A percentile compares a stretch with the other conserved stretches of the same genome.
These are phyloP conservation scores for Kuschelorhynchus macadamiae DNA, from an alignment of 2,888 invertebrate species.

Conservation along the genomic window DNA sequence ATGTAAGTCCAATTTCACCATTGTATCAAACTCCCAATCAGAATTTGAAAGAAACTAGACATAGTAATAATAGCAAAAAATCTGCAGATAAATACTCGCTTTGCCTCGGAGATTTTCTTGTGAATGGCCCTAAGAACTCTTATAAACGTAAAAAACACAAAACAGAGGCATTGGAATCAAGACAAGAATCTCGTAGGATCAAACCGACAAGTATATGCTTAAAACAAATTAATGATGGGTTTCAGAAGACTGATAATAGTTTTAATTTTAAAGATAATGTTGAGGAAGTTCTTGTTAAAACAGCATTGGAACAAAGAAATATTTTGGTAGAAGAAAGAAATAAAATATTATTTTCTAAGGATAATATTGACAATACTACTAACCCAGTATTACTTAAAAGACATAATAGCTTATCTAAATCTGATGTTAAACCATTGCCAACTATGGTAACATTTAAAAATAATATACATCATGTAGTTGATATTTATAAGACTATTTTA, in stretches of 20 bases:
- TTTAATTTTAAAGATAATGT: conserved; percentile 58
- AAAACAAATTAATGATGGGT: conserved; percentile 50
- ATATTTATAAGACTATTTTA: conserved; percentile 74
- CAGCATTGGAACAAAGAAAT: conserved; percentile 50
- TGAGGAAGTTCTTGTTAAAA: conserved; percentile 48
- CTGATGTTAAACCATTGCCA: conserved; percentile 67
- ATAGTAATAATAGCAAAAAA: conserved; percentile 17
- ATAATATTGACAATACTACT: conserved; percentile 21
- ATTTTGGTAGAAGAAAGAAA: conserved; percentile 56
- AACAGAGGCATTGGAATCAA: conserved; percentile 1
- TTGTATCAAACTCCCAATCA: conserved; percentile 55
- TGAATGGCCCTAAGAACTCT: conserved; percentile 50
- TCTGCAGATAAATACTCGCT: conserved; percentile 51
- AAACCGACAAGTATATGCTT: conserved; percentile 71
- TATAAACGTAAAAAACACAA: conserved; percentile 58
- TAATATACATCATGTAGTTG: conserved; percentile 72
- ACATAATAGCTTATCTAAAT: conserved; percentile 27
- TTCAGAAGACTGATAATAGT: conserved; percentile 58
- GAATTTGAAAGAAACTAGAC: conserved; percentile 52
- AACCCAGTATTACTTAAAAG: conserved; percentile 21
- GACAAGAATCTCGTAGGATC: conserved; percentile 64
- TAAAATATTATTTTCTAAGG: conserved; percentile 53
- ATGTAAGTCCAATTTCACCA: conserved; percentile 61
- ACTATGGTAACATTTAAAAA: conserved; percentile 70
- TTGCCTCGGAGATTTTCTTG: conserved; percentile 66